Base-by-base conservation (phyloP, 2,888 invertebrate species). In the Strigamia maritima region DNA sequence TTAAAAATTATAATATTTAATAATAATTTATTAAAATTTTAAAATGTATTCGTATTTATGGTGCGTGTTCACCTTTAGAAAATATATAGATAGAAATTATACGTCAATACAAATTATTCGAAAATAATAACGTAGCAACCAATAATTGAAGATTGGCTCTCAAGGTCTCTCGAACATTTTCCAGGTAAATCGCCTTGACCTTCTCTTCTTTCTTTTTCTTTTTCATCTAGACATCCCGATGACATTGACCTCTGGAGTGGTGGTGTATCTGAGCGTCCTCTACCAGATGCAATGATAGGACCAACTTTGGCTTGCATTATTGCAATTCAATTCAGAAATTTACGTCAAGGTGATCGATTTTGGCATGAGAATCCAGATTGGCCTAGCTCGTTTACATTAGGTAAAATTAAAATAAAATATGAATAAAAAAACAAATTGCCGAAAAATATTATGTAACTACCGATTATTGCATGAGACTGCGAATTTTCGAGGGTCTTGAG, bases 211-310 rank as follows among this genome's bases (percentile, higher is more conserved):
- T 3, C 24, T 40, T 24, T 28, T 38, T 77, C 22, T 24, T n/a
- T 77, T 35, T 75, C 40, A 81, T 81, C 22, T 83, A 93, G 92
- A 81, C 93, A 94, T 86, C 95, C 95, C 1, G 90, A 92, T 80
- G 97, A 97, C 86, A 94, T 97, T 75, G 97, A 97, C 88, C 88
- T 97, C 79, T 97, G 96, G 94, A 94, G 95, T 22, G 97, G 95
- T 76, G 97, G 96, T 76, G 94, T 97, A 8, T 94, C 95, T 0
- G 97, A 97, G 85, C 89, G 92, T 81, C 93, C 96, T 1, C 88
- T 96, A 79, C 93, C 94, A 10, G 96, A 95, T 74, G 94, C 95
- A 79, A 93, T 97, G 92, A 89, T 97, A 81, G 97, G 97, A 77
- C 96, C 97, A 0, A 95, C 96, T 77, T 97, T 97, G 84, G 94